A percentile compares a stretch with the other conserved stretches of the same genome.
These are phyloP conservation scores for zebrafish (Danio rerio) DNA, from an alignment of 2,113 vertebrate genomes.

Conservation along the genomic window DNA sequence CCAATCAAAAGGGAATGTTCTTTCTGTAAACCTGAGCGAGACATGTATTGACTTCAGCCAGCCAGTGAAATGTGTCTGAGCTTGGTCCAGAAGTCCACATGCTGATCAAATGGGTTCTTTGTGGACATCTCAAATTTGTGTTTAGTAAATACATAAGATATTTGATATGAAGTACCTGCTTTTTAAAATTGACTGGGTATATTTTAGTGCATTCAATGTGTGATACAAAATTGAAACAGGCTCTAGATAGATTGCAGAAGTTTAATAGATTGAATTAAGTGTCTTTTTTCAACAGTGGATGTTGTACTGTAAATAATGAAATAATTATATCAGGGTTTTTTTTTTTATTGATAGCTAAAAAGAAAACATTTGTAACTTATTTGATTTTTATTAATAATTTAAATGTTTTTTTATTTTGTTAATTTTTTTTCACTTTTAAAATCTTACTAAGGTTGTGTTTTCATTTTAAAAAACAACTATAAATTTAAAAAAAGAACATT, in stretches of 20 bases:
- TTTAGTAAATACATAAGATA: neutral
- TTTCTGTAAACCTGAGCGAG: constrained; percentile 64
- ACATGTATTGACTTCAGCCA: constrained; percentile 46
- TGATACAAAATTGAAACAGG: neutral
- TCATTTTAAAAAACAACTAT: too few relatives aligned
- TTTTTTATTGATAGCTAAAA: too few relatives aligned
- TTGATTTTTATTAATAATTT: too few relatives aligned
- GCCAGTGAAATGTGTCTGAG: constrained; percentile 43
- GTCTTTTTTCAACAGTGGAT: neutral
- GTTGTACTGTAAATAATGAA: neutral
- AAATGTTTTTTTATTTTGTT: too few relatives aligned
- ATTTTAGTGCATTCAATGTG: neutral
- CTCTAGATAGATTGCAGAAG: neutral
- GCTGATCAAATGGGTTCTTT: neutral
- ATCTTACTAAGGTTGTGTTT: too few relatives aligned
- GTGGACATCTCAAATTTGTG: neutral
- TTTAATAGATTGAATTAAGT: neutral
- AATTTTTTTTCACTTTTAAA: too few relatives aligned
- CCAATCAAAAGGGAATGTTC: constrained; percentile 68
- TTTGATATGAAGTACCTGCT: neutral
- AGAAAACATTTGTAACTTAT: too few relatives aligned
- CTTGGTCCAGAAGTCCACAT: constrained; percentile 26
- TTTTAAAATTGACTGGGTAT: neutral
- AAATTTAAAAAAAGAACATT: too few relatives aligned
- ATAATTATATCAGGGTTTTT: neutral